Evolutionary conservation across 23 tunicate species (phyloP), one percentile per base, ranked within the genome.

Genomic region (Oikopleura vanhoeffeni): DNA sequence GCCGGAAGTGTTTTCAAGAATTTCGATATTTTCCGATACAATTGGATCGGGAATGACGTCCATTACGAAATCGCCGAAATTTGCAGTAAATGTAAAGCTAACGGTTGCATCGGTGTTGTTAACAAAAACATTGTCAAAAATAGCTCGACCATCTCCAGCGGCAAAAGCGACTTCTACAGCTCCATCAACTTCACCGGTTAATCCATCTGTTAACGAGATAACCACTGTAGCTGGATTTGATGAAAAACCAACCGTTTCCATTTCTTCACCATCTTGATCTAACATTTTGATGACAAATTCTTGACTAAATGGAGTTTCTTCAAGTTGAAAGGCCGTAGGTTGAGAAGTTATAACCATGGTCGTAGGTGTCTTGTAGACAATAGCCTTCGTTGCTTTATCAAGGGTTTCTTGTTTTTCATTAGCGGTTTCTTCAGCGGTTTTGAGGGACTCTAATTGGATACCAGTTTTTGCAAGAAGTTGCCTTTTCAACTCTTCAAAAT

Each of bases 301-400:
- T 32, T 71, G 38, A 24, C 64, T 49, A 24, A 49, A 49, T 49
- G 24, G 13, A 38, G 35, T 71, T 2, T 71, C 79, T 71, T 71
- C 79, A 4, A 71, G 3, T 32, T 71, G 79, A 32, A 71, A 13
- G 27, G 36, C 38, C 3, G 79, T 71, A 3, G 79, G 79, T 32
- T 71, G 36, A 2, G 27, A 33, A 71, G 2, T 30, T 2, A 71
- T 28, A 2, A 71, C 79, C 79, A 71, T 71, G 27, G 79, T 24
- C 2, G 79, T 71, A 2, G 79, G 79, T 38, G 35, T 30, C 79
- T 71, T 71, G 79, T 71, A 71, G 2, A 71, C 79, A 32, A 71
- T 71, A 2, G 79, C 36, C 79, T 71, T 38, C 36, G 79, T 38
- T 24, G 79, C 79, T 2, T 18, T 71, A 32, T 71, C 79, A 33